Evolutionary conservation across 2,888 invertebrate genomes (phyloP), one percentile per base, ranked within the genome.

Genomic region (Bembecia ichneumoniformis): DNA sequence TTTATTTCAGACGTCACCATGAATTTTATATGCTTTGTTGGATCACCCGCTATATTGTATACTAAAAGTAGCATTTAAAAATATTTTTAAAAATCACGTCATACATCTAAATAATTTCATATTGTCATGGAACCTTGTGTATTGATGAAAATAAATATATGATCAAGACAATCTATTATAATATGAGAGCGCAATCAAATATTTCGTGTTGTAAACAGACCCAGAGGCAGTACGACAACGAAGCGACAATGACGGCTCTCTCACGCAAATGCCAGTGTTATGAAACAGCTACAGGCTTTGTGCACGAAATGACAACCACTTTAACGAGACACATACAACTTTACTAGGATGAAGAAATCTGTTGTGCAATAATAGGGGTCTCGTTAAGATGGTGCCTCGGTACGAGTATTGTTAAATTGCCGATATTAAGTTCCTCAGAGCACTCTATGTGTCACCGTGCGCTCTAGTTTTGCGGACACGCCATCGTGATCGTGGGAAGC

Each of bases 241-340:
- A 48, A 48, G 46, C 61, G 62, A 60, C 65, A 62, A 68, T 63
- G 63, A 58, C 63, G 59, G 58, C 63, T 65, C 68, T 70, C 68
- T 71, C 74, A 72, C 71, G 71, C 73, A 74, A 79, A 78, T 75
- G 71, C 64, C 71, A 74, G 56, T 62, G 63, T 80, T 77, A 74
- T 70, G 74, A 74, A 77, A 78, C 69, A 56, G 63, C 64, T 67
- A 64, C 60, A 56, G 68, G 66, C 66, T 60, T 60, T 57, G 53
- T 65, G 58, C 62, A 60, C 57, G 53, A 36, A 51, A 51, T 51
- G 52, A 55, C 55, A 58, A 68, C 72, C 72, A 71, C 55, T 58
- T 52, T 57, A 57, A 52, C 52, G 47, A 62, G 74, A 74, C 52
- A 70, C 57, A 52, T 61, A 49, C 53, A 55, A 56, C 55, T 60